A percentile compares a stretch with the other conserved stretches of the same genome.
These are phyloP conservation scores for Ormia ochracea DNA, from an alignment of 2,888 invertebrate species.

Conservation along the genomic window DNA sequence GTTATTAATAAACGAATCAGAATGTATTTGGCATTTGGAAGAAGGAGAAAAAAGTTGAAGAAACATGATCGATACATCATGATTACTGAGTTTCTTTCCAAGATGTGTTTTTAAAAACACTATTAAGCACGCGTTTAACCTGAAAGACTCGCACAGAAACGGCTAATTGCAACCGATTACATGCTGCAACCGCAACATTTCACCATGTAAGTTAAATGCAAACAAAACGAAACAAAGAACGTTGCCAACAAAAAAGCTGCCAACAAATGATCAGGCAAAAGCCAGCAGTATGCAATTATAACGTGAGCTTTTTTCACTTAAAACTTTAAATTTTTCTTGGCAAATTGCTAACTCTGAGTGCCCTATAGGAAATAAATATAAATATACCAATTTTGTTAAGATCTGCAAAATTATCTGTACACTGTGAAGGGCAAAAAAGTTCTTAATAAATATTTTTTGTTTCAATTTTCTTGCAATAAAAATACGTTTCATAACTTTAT, in stretches of 20 bases:
- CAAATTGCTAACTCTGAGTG: not conserved
- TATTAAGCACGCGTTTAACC: conserved; percentile 61
- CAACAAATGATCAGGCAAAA: conserved; percentile 41
- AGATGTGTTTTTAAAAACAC: conserved; percentile 29
- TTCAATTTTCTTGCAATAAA: too few relatives aligned
- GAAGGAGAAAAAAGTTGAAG: not conserved
- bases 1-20: not conserved
- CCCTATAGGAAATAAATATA: too few relatives aligned
- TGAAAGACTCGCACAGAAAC: conserved; percentile 46
- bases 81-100: conserved; percentile 5
- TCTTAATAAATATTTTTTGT: too few relatives aligned
- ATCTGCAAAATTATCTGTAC: too few relatives aligned
- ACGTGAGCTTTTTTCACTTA: not conserved
- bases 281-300: conserved; percentile 42
- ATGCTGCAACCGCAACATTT: conserved; percentile 27
- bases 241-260: conserved; percentile 5
- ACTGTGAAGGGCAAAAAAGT: too few relatives aligned
- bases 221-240: conserved; percentile 21
- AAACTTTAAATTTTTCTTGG: not conserved
- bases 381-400: too few relatives aligned
- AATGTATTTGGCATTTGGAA: not conserved
- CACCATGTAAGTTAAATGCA: conserved; percentile 11
- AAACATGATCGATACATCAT: conserved; percentile 28
- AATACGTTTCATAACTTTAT: too few relatives aligned
- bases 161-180: conserved; percentile 49